phyloP scores from a whole-genome alignment of 2,888 invertebrate species.

The Poecilobothrus nobilitatus region DNA sequence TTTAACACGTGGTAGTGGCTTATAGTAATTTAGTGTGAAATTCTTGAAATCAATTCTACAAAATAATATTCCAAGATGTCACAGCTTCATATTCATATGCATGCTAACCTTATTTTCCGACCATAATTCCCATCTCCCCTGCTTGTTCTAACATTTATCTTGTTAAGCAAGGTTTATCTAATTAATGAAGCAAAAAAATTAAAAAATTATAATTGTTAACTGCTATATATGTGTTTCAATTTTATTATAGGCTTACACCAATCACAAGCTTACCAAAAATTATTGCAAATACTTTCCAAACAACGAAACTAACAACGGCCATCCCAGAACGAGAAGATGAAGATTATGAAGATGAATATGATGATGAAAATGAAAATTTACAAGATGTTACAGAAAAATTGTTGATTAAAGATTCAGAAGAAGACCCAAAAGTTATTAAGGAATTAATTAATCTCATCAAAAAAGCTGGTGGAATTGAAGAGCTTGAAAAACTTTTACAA shows the following conservation, averaged over 20 bases:
- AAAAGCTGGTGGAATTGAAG: constrained; percentile 81
- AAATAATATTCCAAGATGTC: too few relatives aligned
- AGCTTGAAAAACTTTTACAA: constrained; percentile 68
- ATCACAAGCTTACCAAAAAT: constrained; percentile 40
- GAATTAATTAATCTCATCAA: constrained; percentile 75
- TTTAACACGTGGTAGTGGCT: too few relatives aligned
- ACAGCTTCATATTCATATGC: too few relatives aligned
- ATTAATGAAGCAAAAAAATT: too few relatives aligned
- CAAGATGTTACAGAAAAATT: constrained; percentile 17
- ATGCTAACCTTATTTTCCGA: too few relatives aligned
- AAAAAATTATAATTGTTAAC: too few relatives aligned
- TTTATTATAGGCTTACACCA: constrained; percentile 33
- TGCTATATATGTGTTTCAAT: too few relatives aligned
- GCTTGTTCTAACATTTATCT: too few relatives aligned
- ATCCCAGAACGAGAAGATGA: constrained; percentile 36
- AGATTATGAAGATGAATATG: constrained; percentile 47
- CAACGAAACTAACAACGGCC: constrained; percentile 43
- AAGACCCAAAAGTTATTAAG: constrained; percentile 58
- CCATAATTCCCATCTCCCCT: too few relatives aligned
- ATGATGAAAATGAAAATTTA: constrained; percentile 43
- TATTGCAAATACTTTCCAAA: constrained; percentile 38
- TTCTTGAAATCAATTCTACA: too few relatives aligned
- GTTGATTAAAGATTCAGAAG: constrained; percentile 33
- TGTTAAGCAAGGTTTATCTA: too few relatives aligned
- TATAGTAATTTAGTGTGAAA: too few relatives aligned